Evolutionary conservation across 1,140 invertebrate genomes (phyloP), one percentile per base, ranked within the genome.

Genomic region (Lepidurus apus): DNA sequence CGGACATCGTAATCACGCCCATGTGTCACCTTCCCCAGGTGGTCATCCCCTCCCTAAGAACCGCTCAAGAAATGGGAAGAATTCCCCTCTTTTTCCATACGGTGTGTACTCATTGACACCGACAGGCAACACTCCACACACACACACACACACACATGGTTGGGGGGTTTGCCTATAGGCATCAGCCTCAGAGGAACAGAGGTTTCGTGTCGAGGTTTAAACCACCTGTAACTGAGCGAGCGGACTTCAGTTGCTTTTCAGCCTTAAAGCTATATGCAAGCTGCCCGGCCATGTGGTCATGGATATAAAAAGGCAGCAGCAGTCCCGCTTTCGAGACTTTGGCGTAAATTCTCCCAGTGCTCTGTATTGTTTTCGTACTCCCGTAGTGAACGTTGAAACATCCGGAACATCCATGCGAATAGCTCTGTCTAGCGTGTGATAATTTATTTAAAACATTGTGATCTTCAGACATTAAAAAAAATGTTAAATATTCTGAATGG

Each of bases 11-110:
- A 65, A 65, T 65, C 53, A 65, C 53, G 21, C 21, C 21, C 53
- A 65, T 65, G 53, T 65, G 53, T 65, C 53, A 65, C 53, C 53
- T 65, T 65, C 53, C 53, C 53, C 53, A 65, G 53, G 53, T 65
- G 53, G 53, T 65, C 53, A 65, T 8, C 21, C 53, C 21, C 53
- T 65, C 53, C 53, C 53, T n/a, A 34, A 34, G 3, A 34, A 3
- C 34, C 34, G 34, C 34, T 34, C 34, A 34, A 34, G 4, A 34
- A 4, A 4, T 34, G 34, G 34, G 34, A 34, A 34, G 34, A 34
- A 34, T 34, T 34, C 34, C 34, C 34, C 34, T 34, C 34, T 34
- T 34, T 34, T 34, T 34, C 53, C 8, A 65, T n/a, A 65, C 53
- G 5, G 17, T 65, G 17, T 13, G 53, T 21, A 21, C 53, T 65